Conservation (phyloP, 64 coral and sea anemone genomes). For the Actinia equina region DNA sequence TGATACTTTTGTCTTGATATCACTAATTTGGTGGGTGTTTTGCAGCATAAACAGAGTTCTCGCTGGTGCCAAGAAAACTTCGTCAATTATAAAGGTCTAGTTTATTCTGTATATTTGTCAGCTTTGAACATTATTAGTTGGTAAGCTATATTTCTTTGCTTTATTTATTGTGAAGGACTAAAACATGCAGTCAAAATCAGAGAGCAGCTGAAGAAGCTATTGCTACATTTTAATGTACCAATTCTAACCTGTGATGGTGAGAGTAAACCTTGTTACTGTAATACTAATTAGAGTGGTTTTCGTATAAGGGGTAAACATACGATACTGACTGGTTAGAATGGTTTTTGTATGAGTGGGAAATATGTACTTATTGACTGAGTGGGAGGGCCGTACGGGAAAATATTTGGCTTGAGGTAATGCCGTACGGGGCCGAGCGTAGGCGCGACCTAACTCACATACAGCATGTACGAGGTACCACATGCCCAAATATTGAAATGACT, state of each 20-base stretch:
- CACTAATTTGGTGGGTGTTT: not conserved
- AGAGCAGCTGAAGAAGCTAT: conserved; percentile 89
- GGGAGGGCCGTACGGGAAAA: too few species aligned
- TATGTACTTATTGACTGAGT: too few species aligned
- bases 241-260: conserved; percentile 73
- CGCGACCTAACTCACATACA: too few species aligned
- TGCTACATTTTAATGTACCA: conserved; percentile 82
- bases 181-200: conserved; percentile 92
- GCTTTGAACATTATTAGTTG: not conserved
- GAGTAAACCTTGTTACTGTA: not conserved
- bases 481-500: too few species aligned
- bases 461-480: too few species aligned
- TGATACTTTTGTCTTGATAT: not conserved
- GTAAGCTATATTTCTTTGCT: not conserved
- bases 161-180: conserved; percentile 39
- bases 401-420: too few species aligned
- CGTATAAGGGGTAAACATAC: too few species aligned
- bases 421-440: too few species aligned
- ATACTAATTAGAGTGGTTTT: too few species aligned
- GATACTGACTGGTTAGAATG: too few species aligned
- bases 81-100: conserved; percentile 88
- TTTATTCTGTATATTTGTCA: not conserved
- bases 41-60: conserved; percentile 90
- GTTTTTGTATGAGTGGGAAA: too few species aligned
- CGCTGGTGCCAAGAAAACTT: conserved; percentile 97